A percentile compares a stretch with the other conserved stretches of the same genome.
These are phyloP conservation scores for Bubalus kerabau DNA, from an alignment of 2,113 vertebrate species.

Conservation along the genomic window DNA sequence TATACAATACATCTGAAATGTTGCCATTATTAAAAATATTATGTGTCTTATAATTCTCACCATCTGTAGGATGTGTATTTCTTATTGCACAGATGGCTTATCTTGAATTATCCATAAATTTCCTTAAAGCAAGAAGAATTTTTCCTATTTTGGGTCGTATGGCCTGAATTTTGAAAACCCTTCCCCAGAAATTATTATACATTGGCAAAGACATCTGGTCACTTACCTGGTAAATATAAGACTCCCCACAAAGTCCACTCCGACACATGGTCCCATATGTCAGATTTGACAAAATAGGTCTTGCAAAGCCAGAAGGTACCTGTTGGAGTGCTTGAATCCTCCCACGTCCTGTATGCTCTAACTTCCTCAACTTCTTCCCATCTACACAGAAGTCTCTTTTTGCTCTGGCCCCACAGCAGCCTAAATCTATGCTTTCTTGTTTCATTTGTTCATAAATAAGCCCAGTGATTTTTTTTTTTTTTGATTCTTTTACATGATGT, in stretches of 20 bases:
- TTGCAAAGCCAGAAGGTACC: not conserved
- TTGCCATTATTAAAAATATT: slow-evolving; percentile 55
- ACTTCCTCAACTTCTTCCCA: not conserved
- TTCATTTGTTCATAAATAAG: slow-evolving; percentile 21
- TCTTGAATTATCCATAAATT: slow-evolving; percentile 67
- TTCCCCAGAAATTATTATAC: slow-evolving; percentile 36
- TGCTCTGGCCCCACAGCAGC: not conserved
- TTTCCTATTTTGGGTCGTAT: slow-evolving; percentile 46
- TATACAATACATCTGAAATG: slow-evolving; percentile 38
- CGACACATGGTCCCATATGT: not conserved
- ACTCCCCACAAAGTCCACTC: not conserved
- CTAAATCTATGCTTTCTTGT: not conserved
- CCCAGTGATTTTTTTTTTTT: not conserved
- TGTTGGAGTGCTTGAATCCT: not conserved
- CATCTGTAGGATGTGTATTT: slow-evolving; percentile 58
- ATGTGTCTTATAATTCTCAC: slow-evolving; percentile 51
- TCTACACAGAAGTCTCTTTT: not conserved
- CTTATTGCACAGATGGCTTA: slow-evolving; percentile 68
- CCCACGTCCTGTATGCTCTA: not conserved
- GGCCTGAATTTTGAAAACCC: slow-evolving; percentile 40
- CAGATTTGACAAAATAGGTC: not conserved
- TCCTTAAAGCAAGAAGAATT: slow-evolving; percentile 40
- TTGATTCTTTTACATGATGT: not conserved
- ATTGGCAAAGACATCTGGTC: slow-evolving; percentile 56
- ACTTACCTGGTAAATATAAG: slow-evolving; percentile 64